Conservation (phyloP, 2,113 vertebrate species). For the Rhynchomys soricoides region DNA sequence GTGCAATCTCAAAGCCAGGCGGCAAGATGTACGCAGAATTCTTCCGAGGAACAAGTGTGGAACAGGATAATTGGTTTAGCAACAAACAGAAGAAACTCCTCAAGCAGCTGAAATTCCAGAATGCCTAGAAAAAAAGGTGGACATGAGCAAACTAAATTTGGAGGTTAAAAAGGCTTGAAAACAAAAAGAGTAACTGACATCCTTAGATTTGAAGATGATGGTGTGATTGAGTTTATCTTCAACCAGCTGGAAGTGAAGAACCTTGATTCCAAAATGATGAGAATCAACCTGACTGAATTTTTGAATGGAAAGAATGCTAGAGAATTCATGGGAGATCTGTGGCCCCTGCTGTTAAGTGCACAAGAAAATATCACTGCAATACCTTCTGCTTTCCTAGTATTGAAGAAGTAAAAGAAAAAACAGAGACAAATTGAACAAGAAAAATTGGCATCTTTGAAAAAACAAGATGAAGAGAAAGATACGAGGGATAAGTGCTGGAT, state of each 20-base stretch:
- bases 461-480: slow-evolving; percentile 95
- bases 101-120: slow-evolving; percentile 99
- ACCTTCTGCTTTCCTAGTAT: slow-evolving; percentile 96
- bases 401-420: slow-evolving; percentile 99
- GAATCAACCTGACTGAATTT: slow-evolving; percentile 99
- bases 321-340: slow-evolving; percentile 99
- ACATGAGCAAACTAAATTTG: slow-evolving; percentile 99
- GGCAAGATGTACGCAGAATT: slow-evolving; percentile 97
- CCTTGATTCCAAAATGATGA: slow-evolving; percentile 99
- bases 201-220: slow-evolving; percentile 99
- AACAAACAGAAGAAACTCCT: slow-evolving; percentile 99
- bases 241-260: slow-evolving; percentile 99
- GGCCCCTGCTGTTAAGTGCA: slow-evolving; percentile 97
- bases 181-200: slow-evolving; percentile 99
- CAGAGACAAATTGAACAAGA: slow-evolving; percentile 99
- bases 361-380: slow-evolving; percentile 99
- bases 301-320: slow-evolving; percentile 99
- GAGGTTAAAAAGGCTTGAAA: slow-evolving; percentile 99
- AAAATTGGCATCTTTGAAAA: slow-evolving; percentile 96
- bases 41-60: slow-evolving; percentile 98
- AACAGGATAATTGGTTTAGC: slow-evolving; percentile 99
- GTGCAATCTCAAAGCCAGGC: no score
- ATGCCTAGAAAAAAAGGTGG: slow-evolving; percentile 99
- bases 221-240: slow-evolving; percentile 99
- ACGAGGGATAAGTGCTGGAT: slow-evolving; percentile 96